A percentile compares a stretch with the other conserved stretches of the same genome.
Evolutionary conservation across 2,797 vertebrate genomes (phyloP).

Genomic region (Poeciliopsis paucimaculata): DNA sequence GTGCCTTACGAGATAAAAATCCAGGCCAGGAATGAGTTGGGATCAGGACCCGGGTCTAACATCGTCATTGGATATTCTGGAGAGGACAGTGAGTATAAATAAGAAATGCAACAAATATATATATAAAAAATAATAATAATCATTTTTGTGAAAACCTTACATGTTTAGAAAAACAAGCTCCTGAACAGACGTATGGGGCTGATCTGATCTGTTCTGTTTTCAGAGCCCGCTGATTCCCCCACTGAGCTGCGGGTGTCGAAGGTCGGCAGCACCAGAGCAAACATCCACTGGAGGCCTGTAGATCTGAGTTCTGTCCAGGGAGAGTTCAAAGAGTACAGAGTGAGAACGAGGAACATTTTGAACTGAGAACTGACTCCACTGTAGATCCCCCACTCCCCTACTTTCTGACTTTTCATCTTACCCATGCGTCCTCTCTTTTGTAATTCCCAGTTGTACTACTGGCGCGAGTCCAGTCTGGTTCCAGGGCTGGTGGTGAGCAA

Average conservation of each 20-base stretch:
- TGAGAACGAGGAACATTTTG: slow-evolving; percentile 70
- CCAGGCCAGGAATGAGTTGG: slow-evolving; percentile 92
- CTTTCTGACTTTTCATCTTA: slow-evolving; percentile 21
- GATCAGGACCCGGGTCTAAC: slow-evolving; percentile 87
- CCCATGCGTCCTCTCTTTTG: background rate
- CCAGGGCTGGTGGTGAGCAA: slow-evolving; percentile 87
- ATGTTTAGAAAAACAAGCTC: background rate
- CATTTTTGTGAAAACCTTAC: background rate
- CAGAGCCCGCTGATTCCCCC: slow-evolving; percentile 90
- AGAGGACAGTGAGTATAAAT: slow-evolving; percentile 89
- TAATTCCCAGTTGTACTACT: slow-evolving; percentile 89
- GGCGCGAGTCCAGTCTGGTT: slow-evolving; percentile 92
- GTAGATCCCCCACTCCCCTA: background rate
- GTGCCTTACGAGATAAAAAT: slow-evolving; percentile 94
- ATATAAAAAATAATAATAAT: background rate
- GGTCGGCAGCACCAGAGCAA: slow-evolving; percentile 86
- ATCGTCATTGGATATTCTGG: slow-evolving; percentile 89
- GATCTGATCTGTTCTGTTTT: slow-evolving; percentile 3
- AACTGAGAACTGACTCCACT: background rate
- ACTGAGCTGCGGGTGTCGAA: slow-evolving; percentile 86
- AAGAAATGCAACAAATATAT: background rate
- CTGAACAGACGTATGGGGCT: background rate
- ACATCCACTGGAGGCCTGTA: slow-evolving; percentile 90
- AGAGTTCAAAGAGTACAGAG: slow-evolving; percentile 95
- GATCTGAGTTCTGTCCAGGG: slow-evolving; percentile 87